phyloP scores from a whole-genome alignment of 2,797 vertebrate genomes.

The Tokudaia muenninki region DNA sequence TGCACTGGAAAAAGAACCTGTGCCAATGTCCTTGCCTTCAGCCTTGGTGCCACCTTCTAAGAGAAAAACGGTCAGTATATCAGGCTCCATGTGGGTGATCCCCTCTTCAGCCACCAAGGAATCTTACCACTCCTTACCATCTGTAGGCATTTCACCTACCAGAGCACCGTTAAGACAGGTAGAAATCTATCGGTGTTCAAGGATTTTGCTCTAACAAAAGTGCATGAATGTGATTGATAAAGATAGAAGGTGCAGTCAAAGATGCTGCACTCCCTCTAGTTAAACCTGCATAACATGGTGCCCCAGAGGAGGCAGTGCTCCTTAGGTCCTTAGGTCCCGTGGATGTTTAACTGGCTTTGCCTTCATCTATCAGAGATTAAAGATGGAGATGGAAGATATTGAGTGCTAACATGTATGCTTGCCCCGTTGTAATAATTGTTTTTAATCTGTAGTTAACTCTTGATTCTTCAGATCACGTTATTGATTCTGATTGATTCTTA shows the following conservation, averaged over 20 bases:
- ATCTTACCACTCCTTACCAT: constrained; percentile 90
- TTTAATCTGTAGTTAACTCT: constrained; percentile 69
- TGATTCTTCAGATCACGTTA: constrained; percentile 62
- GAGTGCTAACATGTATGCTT: constrained; percentile 70
- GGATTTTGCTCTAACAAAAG: constrained; percentile 53
- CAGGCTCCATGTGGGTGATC: constrained; percentile 91
- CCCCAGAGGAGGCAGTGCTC: not conserved
- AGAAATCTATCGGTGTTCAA: constrained; percentile 70
- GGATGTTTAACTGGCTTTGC: constrained; percentile 52
- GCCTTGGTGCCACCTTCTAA: constrained; percentile 97
- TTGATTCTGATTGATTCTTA: not conserved
- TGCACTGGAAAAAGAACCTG: constrained; percentile 97
- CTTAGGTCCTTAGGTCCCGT: not conserved
- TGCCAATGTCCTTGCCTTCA: constrained; percentile 96
- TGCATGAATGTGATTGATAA: constrained; percentile 73
- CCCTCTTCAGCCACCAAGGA: constrained; percentile 93
- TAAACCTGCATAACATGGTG: constrained; percentile 13
- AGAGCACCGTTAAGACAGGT: constrained; percentile 92
- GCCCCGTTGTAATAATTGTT: constrained; percentile 30
- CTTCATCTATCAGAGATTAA: constrained; percentile 38
- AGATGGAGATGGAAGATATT: constrained; percentile 48
- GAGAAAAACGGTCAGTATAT: constrained; percentile 93
- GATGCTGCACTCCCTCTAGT: constrained; percentile 16
- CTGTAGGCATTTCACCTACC: constrained; percentile 91
- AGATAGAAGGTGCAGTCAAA: constrained; percentile 45